These are phyloP conservation scores for Xenopus borealis DNA, from an alignment of 2,113 vertebrate genomes.

Conservation along the genomic window DNA sequence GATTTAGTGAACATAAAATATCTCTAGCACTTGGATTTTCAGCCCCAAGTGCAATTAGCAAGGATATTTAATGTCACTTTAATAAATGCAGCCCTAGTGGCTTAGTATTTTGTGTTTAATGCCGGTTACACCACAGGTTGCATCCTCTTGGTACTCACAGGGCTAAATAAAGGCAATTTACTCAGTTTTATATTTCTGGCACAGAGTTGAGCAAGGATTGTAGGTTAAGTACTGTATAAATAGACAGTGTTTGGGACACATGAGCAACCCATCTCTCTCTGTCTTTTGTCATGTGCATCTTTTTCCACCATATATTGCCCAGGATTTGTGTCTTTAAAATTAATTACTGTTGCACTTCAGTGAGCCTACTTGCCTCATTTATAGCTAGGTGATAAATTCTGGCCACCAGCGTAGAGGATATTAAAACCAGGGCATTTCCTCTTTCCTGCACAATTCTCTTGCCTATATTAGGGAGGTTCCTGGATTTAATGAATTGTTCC, in stretches of 20 bases:
- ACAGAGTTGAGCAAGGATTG: constrained; percentile 7
- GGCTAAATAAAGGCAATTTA: constrained; percentile 22
- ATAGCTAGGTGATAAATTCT: constrained; percentile 10
- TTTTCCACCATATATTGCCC: constrained; percentile 5
- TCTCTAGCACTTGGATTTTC: too few species aligned
- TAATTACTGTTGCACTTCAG: constrained; percentile 14
- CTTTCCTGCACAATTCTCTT: constrained; percentile 29
- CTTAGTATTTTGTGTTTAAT: constrained; percentile 8
- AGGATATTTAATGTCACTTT: too few species aligned
- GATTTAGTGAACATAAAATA: too few species aligned
- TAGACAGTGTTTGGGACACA: background rate
- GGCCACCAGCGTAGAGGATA: constrained; percentile 42
- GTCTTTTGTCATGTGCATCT: constrained; percentile 10
- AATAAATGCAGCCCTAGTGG: too few species aligned
- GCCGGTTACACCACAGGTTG: constrained; percentile 2
- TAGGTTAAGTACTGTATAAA: background rate
- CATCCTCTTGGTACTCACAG: constrained; percentile 18
- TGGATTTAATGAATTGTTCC: constrained; percentile 35
- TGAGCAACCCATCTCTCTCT: background rate
- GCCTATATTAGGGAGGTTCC: constrained; percentile 15
- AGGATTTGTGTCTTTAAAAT: background rate
- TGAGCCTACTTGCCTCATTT: constrained; percentile 24
- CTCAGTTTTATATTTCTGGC: constrained; percentile 24
- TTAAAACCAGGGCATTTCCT: constrained; percentile 43
- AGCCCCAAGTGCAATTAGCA: too few species aligned